These are phyloP conservation scores for Sebastes diploproa DNA, from an alignment of 2,797 vertebrate genomes.

Conservation along the genomic window DNA sequence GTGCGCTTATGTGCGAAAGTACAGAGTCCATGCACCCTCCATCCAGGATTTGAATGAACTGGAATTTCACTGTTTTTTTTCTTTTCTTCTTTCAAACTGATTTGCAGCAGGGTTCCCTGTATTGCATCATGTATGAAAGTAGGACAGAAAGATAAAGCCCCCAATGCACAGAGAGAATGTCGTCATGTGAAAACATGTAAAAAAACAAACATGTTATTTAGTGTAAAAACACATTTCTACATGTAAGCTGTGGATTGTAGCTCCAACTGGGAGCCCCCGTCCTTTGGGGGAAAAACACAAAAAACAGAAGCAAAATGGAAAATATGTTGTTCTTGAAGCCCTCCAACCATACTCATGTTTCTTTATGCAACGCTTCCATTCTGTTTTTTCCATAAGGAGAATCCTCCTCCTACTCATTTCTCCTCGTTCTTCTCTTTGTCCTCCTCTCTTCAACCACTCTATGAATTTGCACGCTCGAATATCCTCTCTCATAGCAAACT, in stretches of 20 bases:
- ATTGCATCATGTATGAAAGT: conserved; percentile 43
- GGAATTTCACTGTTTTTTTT: conserved; percentile 43
- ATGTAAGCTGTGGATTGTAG: not conserved
- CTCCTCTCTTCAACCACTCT: conserved; percentile 4
- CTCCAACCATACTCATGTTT: conserved; percentile 30
- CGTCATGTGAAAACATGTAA: not conserved
- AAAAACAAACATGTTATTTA: not conserved
- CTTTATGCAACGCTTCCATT: conserved; percentile 9
- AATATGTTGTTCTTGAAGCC: not conserved
- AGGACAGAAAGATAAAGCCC: conserved; percentile 7
- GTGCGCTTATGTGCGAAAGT: conserved; percentile 1
- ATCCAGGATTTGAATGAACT: conserved; percentile 38
- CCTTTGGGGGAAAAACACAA: not conserved
- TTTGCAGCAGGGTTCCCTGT: conserved; percentile 24
- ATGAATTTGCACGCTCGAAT: conserved; percentile 25
- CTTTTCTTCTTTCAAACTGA: not conserved
- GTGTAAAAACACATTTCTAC: not conserved
- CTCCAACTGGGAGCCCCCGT: not conserved
- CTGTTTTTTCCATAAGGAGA: conserved; percentile 31
- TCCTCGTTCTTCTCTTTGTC: conserved; percentile 23
- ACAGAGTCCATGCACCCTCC: conserved; percentile 40
- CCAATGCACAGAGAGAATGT: not conserved
- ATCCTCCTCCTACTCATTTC: conserved; percentile 41
- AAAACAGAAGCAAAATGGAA: conserved; percentile 17
- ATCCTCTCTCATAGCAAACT: conserved; percentile 32